Evolutionary conservation across 2,113 vertebrate species (phyloP).

Genomic region (Marmota flaviventris): DNA sequence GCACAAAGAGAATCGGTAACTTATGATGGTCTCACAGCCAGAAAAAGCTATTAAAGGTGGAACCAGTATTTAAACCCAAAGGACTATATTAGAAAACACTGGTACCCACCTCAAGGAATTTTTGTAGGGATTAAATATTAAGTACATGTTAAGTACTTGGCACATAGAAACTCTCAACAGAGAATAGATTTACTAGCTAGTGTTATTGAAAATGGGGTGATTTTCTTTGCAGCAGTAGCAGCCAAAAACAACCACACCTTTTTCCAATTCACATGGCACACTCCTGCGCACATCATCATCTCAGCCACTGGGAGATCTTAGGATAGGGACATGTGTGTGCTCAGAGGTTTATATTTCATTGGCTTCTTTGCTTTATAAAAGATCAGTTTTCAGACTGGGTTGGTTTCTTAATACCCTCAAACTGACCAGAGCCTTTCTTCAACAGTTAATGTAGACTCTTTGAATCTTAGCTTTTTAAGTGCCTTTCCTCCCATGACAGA

Average conservation of each 20-base stretch:
- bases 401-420: conserved; percentile 42
- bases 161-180: not conserved
- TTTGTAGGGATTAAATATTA: conserved; percentile 19
- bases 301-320: not conserved
- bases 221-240: not conserved
- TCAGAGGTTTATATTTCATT: not conserved
- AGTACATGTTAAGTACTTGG: not conserved
- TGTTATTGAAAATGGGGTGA: not conserved
- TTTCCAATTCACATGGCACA: not conserved
- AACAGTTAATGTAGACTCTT: not conserved
- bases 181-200: conserved; percentile 5
- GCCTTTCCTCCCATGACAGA: not conserved
- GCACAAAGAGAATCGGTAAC: conserved; percentile 32
- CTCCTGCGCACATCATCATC: not conserved
- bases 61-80: conserved; percentile 34
- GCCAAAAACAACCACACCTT: not conserved
- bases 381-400: not conserved
- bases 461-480: conserved; percentile 53
- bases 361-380: not conserved
- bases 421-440: not conserved
- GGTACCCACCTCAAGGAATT: not conserved
- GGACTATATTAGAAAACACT: conserved; percentile 5
- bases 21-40: not conserved
- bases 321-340: not conserved
- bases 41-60: not conserved